These are phyloP conservation scores for Capitella teleta DNA, from an alignment of 1,140 invertebrate genomes.

Conservation along the genomic window DNA sequence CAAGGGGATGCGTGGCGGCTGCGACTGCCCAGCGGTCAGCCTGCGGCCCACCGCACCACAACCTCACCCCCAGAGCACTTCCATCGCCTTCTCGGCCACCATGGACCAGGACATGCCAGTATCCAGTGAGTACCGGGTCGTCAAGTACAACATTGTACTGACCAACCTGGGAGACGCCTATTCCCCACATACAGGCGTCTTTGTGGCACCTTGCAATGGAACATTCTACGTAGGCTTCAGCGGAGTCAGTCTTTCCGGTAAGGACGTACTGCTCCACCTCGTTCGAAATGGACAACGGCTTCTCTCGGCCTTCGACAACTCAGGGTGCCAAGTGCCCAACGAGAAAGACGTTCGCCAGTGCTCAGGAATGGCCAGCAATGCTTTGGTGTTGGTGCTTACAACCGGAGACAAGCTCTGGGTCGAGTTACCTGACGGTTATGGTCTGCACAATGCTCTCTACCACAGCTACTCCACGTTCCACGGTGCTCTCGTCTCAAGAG, in stretches of 20 bases:
- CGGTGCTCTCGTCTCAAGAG: too few relatives aligned
- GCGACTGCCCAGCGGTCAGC: not conserved
- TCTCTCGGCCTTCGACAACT: constrained; percentile 14
- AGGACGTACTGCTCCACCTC: constrained; percentile 13
- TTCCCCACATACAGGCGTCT: constrained; percentile 13
- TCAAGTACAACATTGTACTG: constrained; percentile 15
- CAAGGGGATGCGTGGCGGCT: not conserved
- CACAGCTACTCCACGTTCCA: constrained; percentile 14
- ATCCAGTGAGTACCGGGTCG: constrained; percentile 7
- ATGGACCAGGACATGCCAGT: constrained; percentile 7
- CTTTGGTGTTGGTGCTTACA: constrained; percentile 6
- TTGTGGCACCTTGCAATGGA: constrained; percentile 18
- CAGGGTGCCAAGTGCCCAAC: constrained; percentile 10
- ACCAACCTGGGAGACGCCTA: constrained; percentile 19
- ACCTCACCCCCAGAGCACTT: constrained; percentile 5
- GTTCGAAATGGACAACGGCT: constrained; percentile 8
- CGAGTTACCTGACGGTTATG: constrained; percentile 9
- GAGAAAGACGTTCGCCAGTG: not conserved
- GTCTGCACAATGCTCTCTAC: constrained; percentile 13
- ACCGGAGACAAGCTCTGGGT: constrained; percentile 13
- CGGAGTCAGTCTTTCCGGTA: constrained; percentile 11
- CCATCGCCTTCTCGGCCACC: constrained; percentile 12
- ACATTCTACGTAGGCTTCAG: constrained; percentile 16
- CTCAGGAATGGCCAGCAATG: constrained; percentile 10
- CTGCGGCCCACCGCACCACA: not conserved